Evolutionary conservation across 23 tunicate genomes (phyloP).

Genomic region (Clavelina lepadiformis): DNA sequence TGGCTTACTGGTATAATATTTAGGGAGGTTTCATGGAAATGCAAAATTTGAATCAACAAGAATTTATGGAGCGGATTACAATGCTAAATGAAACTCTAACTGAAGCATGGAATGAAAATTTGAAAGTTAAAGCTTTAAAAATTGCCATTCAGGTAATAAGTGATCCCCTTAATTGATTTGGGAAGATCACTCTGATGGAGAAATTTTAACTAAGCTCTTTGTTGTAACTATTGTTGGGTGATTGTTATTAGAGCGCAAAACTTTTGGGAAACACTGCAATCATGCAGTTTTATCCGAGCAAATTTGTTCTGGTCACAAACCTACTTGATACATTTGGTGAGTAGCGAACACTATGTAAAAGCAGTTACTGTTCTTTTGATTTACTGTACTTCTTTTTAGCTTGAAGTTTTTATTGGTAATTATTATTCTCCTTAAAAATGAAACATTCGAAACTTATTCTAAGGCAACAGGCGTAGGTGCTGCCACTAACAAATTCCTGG

Average conservation of each 20-base stretch:
- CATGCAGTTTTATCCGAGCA: conserved; percentile 82
- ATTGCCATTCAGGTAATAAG: conserved; percentile 83
- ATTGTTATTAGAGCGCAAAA: conserved; percentile 53
- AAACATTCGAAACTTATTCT: no score
- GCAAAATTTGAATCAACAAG: conserved; percentile 64
- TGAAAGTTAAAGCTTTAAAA: conserved; percentile 87
- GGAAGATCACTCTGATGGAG: no score
- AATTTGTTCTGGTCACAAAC: conserved; percentile 71
- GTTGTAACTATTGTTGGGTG: neutral
- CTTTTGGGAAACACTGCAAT: conserved; percentile 66
- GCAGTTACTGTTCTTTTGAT: no score
- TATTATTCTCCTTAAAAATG: no score
- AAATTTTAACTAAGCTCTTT: neutral
- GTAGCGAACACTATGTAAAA: no score
- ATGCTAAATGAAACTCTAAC: conserved; percentile 33
- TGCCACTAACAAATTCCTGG: no score
- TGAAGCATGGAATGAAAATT: conserved; percentile 72
- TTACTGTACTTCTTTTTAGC: no score
- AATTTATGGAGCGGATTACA: conserved; percentile 64
- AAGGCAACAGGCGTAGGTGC: no score
- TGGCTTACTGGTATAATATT: neutral
- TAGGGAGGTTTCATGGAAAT: conserved; percentile 69
- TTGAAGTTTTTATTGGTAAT: no score
- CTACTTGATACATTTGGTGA: conserved; percentile 73
- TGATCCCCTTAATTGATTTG: no score